Evolutionary conservation across 2,888 invertebrate genomes (phyloP), one percentile per base, ranked within the genome.

Genomic region (Isoperla grammatica): DNA sequence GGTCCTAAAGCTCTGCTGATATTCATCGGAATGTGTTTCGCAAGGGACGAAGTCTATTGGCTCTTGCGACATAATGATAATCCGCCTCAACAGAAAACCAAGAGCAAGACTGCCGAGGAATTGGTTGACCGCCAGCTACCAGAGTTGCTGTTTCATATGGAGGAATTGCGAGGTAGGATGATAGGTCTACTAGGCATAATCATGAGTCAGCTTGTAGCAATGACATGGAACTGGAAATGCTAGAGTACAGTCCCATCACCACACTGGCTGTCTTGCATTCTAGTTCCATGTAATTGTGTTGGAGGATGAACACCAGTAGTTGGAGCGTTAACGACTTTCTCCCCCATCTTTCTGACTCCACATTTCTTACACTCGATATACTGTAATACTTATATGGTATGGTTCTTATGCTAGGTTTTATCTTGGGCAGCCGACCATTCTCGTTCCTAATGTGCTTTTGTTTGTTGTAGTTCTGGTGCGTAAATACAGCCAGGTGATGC

Each of bases 11-110:
- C 95, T 6, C 79, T 99, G 60, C 85, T 95, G 70, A 92, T 99
- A 65, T 93, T 99, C 72, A 96, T 98, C 83, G 98, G 93, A 0
- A 78, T 99, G 9, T 94, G 95, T 64, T 89, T 95, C 74, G 89
- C 97, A 0, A 82, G 98, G 68, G 99, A 99, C 79, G 99, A 99
- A 79, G 91, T 99, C 19, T 83, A 90, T 54, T 99, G 99, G 99
- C 79, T 99, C 49, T 74, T 99, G 46, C 82, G 99, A 56, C 99
- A 99, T 73, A 91, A 92, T 72, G 95, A 95, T 68, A 96, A 97
- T 76, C 95, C 95, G 39, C 97, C 97, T 1, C 79, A 82, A 59
- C 85, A 89, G 65, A 91, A 90, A 73, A 86, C 86, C 13, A 94
- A 94, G 77, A 87, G 87, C 46, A 90, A 90, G 75, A 84, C 88